Base-by-base conservation (phyloP, 2,113 vertebrate genomes). In the Podarcis muralis region DNA sequence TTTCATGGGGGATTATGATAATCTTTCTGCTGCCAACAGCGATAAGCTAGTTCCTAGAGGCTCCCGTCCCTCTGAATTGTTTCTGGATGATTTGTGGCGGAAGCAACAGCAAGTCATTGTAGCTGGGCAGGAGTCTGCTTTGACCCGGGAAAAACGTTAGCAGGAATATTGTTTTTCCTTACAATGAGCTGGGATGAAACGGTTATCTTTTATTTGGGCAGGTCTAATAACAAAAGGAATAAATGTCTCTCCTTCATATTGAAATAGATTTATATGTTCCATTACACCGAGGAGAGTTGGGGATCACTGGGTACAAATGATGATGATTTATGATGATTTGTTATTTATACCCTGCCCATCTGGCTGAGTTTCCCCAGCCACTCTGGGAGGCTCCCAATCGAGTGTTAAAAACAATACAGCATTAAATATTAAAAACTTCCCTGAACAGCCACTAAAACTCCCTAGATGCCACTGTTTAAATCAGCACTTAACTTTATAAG, bases 1-100 rank as follows among this genome's bases (percentile, higher is more conserved):
- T 87, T 84, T 94, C 87, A 84, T 88, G 87, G 84, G 81, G 93
- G 89, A 94, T 95, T 94, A 94, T 95, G 79, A 94, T 94, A 95
- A 95, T 95, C 89, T 93, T 92, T 90, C 77, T 75, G 43, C 65
- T 82, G 92, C 93, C 92, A 90, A 85, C 92, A 76, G 92, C 88
- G 93, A 92, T 93, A 95, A 95, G 72, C 79, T 66, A 84, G 77
- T 81, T 92, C 87, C 66, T 84, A 90, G 75, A 43, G 83, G 83
- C 74, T 57, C 92, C 79, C 90, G 89, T 90, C 90, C 30, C 59
- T 83, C 90, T 92, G 87, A 85, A 94, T 89, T 92, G 87, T 92
- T 95, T 93, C 85, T 86, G 68, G 93, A 87, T 83, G 89, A 87
- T 88, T 68, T 89, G 48, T 87, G 69, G 89, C 78, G 87, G 89